Conservation (phyloP, 2,797 vertebrate species). For the Strix occidentalis region DNA sequence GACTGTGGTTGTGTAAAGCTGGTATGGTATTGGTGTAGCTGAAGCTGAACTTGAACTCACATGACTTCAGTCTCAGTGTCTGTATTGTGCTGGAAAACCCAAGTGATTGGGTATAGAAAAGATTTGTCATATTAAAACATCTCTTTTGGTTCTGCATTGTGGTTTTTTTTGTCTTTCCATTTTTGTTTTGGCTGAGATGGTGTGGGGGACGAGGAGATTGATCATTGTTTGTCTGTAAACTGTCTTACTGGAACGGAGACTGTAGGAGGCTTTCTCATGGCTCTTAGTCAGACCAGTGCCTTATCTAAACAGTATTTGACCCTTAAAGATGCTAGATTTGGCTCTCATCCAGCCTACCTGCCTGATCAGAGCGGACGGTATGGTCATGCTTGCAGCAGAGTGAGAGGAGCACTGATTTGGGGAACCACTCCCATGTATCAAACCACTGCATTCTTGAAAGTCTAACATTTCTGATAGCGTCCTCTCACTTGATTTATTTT, state of each 20-base stretch:
- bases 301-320: background rate
- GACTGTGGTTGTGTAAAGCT: background rate
- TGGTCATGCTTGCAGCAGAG: background rate
- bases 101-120: background rate
- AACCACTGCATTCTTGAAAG: background rate
- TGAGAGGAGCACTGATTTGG: background rate
- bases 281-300: constrained; percentile 16
- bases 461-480: background rate
- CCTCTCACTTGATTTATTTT: background rate
- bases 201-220: background rate
- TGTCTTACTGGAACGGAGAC: background rate
- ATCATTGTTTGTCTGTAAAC: constrained; percentile 49
- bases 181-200: background rate
- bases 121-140: background rate
- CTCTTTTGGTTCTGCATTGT: background rate
- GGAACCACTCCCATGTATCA: background rate
- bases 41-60: background rate
- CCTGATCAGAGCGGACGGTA: background rate
- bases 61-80: background rate
- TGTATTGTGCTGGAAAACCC: background rate
- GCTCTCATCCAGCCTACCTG: background rate
- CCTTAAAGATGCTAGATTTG: background rate
- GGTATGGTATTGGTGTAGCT: background rate
- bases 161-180: background rate
- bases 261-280: constrained; percentile 30